These are phyloP conservation scores for Eurytemora carolleeae DNA, from an alignment of 1,140 invertebrate species.

Conservation along the genomic window DNA sequence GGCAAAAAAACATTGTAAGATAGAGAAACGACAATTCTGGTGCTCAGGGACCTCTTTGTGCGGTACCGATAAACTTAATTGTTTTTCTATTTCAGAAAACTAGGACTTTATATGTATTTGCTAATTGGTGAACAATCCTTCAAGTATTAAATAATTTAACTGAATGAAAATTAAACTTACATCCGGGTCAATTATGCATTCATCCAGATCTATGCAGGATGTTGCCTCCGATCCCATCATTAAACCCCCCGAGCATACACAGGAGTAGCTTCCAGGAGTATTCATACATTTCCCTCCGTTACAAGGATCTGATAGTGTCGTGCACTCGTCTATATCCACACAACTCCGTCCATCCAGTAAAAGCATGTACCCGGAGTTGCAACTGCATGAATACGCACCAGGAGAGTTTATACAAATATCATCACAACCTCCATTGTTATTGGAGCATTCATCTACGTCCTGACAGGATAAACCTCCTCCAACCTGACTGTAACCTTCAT, in stretches of 20 bases:
- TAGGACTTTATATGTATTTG: too few species aligned
- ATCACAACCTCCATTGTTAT: conserved; percentile 41
- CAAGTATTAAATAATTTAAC: too few species aligned
- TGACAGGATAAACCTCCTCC: conserved; percentile 39
- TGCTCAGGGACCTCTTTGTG: too few species aligned
- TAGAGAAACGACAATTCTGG: too few species aligned
- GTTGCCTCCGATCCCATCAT: conserved; percentile 42
- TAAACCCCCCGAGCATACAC: conserved; percentile 52
- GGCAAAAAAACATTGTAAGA: too few species aligned
- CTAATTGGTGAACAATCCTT: too few species aligned
- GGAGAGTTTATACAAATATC: conserved; percentile 38
- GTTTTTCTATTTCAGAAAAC: too few species aligned
- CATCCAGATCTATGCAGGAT: conserved; percentile 36
- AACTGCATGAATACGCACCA: conserved; percentile 26
- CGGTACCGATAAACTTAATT: too few species aligned
- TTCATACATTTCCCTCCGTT: conserved; percentile 63
- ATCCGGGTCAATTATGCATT: conserved; percentile 11
- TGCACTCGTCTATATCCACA: conserved; percentile 45
- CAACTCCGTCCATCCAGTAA: conserved; percentile 27
- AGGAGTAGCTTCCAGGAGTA: conserved; percentile 47
- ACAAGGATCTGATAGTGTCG: conserved; percentile 52
- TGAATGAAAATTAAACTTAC: too few species aligned
- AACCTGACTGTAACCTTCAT: conserved; percentile 50
- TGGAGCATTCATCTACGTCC: conserved; percentile 41
- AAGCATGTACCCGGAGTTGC: conserved; percentile 26